Base-by-base conservation (phyloP, 1,140 invertebrate genomes). In the Olivierus martensii region DNA sequence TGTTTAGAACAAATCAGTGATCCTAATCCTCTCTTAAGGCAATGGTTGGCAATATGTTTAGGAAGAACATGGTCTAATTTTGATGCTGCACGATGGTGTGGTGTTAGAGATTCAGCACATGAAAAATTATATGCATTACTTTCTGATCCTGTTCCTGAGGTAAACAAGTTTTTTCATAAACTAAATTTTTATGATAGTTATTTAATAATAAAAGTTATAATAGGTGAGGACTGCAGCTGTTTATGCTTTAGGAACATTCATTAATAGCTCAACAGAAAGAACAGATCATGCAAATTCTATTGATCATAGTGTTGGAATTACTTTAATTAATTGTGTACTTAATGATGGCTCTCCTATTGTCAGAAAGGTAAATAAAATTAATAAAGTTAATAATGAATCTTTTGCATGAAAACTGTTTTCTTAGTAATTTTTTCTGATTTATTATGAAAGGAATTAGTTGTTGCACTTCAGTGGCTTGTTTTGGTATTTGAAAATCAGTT, bases 41-140 rank as follows among this genome's bases (percentile, higher is more conserved):
- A 90, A 66, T 98, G 94, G 94, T 72, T 95, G 42, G 84, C 87
- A 53, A 80, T 98, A 45, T 91, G 87, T 66, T 75, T 99, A 46
- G 91, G 87, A n/a, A 75, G 87, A 65, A 75, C 94, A 28, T 99
- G 94, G 95, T 81, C 84, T 55, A 82, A 88, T 64, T 94, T 84
- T 68, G 87, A 93, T 63, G 82, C 83, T 65, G 92, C 93, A 18
- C 77, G 90, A 53, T 96, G 93, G 92, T 89, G 86, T 46, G 93
- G 90, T 10, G 92, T 91, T 12, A 73, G 94, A n/a, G 90, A 96
- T 66, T 81, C 82, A 56, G 92, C 93, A 7, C 90, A 95, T 71
- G 93, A 97, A 68, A 95, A 96, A 72, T 74, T 96, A 2, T 87
- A 81, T 61, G 76, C 70, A 35, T 72, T 94, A 45, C 71, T 95